phyloP scores from a whole-genome alignment of 2,888 invertebrate species.

The Ferdinandea cuprea region DNA sequence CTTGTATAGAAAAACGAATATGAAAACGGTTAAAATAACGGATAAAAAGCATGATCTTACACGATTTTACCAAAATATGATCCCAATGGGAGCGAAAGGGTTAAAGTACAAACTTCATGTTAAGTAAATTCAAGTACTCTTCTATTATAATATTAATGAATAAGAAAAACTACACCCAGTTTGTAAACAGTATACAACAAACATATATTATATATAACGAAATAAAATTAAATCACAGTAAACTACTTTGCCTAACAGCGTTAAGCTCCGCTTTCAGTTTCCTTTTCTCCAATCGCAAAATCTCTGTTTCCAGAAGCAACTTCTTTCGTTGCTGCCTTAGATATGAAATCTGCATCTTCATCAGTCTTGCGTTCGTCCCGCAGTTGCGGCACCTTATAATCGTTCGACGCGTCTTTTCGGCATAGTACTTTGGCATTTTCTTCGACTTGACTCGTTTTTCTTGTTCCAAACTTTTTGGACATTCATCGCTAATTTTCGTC shows the following conservation, averaged over 20 bases:
- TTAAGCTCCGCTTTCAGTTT: constrained; percentile 44
- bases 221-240: constrained; percentile 34
- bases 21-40: too few species aligned
- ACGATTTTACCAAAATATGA: too few species aligned
- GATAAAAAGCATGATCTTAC: too few species aligned
- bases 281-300: constrained; percentile 39
- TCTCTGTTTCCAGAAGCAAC: constrained; percentile 41
- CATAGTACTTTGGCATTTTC: not conserved
- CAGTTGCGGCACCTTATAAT: constrained; percentile 56
- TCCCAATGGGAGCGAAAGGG: too few species aligned
- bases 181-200: too few species aligned
- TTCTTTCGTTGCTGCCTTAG: constrained; percentile 40
- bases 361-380: constrained; percentile 55
- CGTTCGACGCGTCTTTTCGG: constrained; percentile 30
- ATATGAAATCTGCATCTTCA: constrained; percentile 56
- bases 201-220: too few species aligned
- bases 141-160: too few species aligned
- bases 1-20: too few species aligned
- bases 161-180: too few species aligned
- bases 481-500: not conserved
- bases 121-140: too few species aligned
- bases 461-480: not conserved
- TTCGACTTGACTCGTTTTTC: not conserved
- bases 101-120: too few species aligned
- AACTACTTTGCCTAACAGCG: constrained; percentile 26